These are phyloP conservation scores for Centropyge bicolor DNA, from an alignment of 2,797 vertebrate genomes.

Conservation along the genomic window DNA sequence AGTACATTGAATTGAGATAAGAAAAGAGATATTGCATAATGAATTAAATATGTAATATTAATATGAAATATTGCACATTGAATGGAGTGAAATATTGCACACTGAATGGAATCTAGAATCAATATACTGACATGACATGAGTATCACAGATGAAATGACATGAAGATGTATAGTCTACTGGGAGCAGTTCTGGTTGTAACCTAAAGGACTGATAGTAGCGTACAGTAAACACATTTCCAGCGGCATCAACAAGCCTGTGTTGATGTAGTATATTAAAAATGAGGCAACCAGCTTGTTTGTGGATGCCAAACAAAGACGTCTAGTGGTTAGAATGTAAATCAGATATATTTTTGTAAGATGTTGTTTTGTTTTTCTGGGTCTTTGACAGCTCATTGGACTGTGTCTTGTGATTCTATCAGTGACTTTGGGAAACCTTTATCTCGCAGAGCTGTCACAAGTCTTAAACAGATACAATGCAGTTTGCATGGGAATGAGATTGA, in stretches of 20 bases:
- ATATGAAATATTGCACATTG: no score
- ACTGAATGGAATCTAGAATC: no score
- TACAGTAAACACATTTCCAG: not conserved
- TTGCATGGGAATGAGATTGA: conserved; percentile 28
- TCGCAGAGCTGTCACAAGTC: conserved; percentile 17
- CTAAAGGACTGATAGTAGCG: not conserved
- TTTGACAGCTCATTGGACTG: conserved; percentile 27
- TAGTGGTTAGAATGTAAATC: conserved; percentile 10
- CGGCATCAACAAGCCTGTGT: not conserved
- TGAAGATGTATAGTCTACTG: no score
- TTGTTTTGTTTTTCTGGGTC: conserved; percentile 40
- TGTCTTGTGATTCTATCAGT: conserved; percentile 16
- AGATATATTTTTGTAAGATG: conserved; percentile 21
- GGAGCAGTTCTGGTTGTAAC: not conserved
- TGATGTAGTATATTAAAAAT: conserved; percentile 17
- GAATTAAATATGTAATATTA: no score
- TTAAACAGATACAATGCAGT: conserved; percentile 29
- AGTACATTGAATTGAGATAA: no score
- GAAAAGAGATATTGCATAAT: no score
- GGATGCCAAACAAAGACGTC: conserved; percentile 27
- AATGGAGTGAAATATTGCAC: no score
- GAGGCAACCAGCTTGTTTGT: not conserved
- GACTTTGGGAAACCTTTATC: conserved; percentile 29
- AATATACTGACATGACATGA: no score
- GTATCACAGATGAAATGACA: no score